Evolutionary conservation across 2,888 invertebrate species (phyloP).

Genomic region (Philonicus albiceps): DNA sequence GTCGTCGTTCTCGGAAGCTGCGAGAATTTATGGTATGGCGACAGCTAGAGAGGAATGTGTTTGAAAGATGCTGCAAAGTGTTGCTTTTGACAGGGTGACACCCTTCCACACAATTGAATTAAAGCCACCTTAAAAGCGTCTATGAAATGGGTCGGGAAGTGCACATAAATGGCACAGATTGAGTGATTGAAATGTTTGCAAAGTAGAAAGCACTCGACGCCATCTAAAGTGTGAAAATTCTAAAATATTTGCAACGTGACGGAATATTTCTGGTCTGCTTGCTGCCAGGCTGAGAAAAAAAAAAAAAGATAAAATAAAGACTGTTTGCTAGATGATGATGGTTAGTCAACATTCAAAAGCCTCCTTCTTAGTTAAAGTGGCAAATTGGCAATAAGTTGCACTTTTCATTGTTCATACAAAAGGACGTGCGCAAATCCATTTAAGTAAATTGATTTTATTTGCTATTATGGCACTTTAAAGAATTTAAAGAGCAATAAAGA

Average conservation of each 20-base stretch:
- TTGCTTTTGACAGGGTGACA: slow-evolving; percentile 22
- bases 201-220: not conserved
- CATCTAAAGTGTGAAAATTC: not conserved
- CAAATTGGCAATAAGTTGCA: not conserved
- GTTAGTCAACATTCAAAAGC: not conserved
- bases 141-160: not conserved
- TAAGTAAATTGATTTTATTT: not conserved
- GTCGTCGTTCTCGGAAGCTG: not conserved
- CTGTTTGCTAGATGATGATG: not conserved
- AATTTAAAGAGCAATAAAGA: not conserved
- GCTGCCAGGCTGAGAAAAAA: not conserved
- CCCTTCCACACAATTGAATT: slow-evolving; percentile 25
- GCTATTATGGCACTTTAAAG: not conserved
- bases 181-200: not conserved
- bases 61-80: slow-evolving; percentile 26
- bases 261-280: not conserved
- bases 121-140: not conserved
- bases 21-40: not conserved
- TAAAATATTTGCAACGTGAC: not conserved
- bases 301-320: not conserved
- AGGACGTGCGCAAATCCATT: not conserved
- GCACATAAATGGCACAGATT: not conserved
- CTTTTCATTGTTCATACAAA: not conserved
- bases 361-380: not conserved
- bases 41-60: slow-evolving; percentile 1